Conservation (phyloP, 2,888 invertebrate genomes). For the Volucella inanis region DNA sequence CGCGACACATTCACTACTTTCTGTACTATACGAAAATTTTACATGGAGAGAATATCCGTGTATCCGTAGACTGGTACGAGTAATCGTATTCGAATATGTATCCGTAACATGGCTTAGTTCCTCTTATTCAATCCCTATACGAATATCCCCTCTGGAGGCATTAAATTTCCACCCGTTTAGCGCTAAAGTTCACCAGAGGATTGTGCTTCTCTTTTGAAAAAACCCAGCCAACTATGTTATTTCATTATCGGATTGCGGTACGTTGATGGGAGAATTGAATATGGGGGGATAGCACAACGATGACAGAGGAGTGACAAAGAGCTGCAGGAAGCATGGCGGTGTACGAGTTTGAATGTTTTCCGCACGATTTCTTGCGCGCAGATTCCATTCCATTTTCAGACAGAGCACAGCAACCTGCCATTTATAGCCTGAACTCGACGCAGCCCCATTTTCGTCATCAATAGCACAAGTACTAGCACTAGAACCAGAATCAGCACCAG, state of each 20-base stretch:
- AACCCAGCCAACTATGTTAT: constrained; percentile 42
- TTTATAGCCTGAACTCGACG: constrained; percentile 46
- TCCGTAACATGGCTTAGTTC: constrained; percentile 32
- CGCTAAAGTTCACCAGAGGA: constrained; percentile 8
- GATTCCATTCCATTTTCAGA: constrained; percentile 70
- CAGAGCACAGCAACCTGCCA: constrained; percentile 63
- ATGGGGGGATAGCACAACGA: not conserved
- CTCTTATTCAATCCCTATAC: constrained; percentile 2
- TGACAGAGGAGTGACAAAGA: no score
- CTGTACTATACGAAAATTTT: constrained; percentile 1
- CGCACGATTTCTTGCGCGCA: constrained; percentile 70
- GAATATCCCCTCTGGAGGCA: constrained; percentile 2
- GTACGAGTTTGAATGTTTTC: constrained; percentile 55
- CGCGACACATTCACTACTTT: not conserved
- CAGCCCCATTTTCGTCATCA: no score
- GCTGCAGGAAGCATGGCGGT: constrained; percentile 29
- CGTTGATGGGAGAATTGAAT: constrained; percentile 33
- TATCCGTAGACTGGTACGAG: not conserved
- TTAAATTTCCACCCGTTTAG: constrained; percentile 48
- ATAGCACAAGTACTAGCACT: no score
- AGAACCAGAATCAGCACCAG: no score
- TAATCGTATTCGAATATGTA: not conserved
- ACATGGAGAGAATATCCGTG: not conserved
- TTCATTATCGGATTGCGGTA: constrained; percentile 67
- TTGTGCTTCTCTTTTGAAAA: not conserved